phyloP scores from a whole-genome alignment of 2,113 vertebrate genomes.

The Gallinago undulata region DNA sequence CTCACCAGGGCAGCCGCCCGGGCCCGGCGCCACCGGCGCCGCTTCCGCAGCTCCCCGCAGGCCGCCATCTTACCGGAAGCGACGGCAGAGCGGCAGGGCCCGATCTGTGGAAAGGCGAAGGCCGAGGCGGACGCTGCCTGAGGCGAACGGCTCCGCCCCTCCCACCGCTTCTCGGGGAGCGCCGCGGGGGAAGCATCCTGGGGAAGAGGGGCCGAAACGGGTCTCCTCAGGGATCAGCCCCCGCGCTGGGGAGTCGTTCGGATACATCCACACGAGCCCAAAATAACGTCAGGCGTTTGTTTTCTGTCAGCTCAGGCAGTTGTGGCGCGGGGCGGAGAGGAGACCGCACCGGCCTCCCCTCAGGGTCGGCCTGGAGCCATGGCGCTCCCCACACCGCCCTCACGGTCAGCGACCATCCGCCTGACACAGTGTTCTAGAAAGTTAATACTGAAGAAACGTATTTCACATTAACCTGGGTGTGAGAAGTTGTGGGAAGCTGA shows the following conservation, averaged over 20 bases:
- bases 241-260: accelerated
- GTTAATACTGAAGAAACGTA: accelerated
- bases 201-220: too few species aligned
- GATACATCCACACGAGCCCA: accelerated
- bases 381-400: accelerated
- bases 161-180: too few species aligned
- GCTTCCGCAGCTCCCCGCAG: neutral
- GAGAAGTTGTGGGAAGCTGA: too few species aligned
- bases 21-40: neutral
- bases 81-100: neutral
- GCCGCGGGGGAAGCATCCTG: neutral
- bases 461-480: accelerated
- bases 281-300: neutral
- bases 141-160: neutral
- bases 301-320: neutral
- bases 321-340: neutral
- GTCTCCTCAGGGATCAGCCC: too few species aligned
- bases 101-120: accelerated
- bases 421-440: neutral
- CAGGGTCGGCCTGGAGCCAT: accelerated
- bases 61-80: constrained; percentile 75
- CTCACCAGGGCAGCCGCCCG: neutral
- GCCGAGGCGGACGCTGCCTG: too few species aligned
- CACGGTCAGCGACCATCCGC: accelerated
- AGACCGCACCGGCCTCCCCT: too few species aligned